Base-by-base conservation (phyloP, 2,113 vertebrate genomes). In the Calyptommatus sinebrachiatus region DNA sequence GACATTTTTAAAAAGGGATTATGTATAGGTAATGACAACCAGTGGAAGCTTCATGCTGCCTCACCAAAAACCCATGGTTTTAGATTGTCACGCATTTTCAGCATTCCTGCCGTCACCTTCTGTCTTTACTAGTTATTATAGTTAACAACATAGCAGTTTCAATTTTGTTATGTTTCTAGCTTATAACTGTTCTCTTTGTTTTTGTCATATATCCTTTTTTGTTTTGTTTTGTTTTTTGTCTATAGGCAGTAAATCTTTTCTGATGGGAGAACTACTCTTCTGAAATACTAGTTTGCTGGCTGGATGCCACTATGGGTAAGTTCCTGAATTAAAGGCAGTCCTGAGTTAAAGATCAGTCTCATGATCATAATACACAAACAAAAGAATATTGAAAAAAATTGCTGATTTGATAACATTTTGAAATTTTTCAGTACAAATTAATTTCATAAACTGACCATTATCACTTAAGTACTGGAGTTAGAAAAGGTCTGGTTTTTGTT, bases 251-350 rank as follows among this genome's bases (percentile, higher is more conserved):
- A 95, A 95, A 95, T 95, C 89, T 94, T 96, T 97, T 95, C 84
- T 95, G 90, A 97, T 96, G 95, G 96, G 93, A 95, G 94, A 95
- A 89, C 86, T 90, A 85, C 93, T 95, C 94, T 94, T 95, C 92
- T 97, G 93, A 95, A 95, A 94, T 94, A 93, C 91, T 93, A 88
- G 89, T 94, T 95, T 90, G 93, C 87, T 75, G 88, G 89, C 89
- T 95, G 91, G 79, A 92, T 96, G 93, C 90, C 87, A 94, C 94
- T 91, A 99, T 99, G 98, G 97, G 98, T 99, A 93, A 90, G 97
- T 94, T 79, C 35, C 24, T 57, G 28, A 53, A n/a, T 21, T 65
- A 48, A 24, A 24, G 62, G 41, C 31, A 73, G 6, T 26, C n/a
- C 12, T 50, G 18, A n/a, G n/a, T n/a, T n/a, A 21, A 35, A 29